These are phyloP conservation scores for Tenthredo distinguenda DNA, from an alignment of 2,888 invertebrate genomes.

Conservation along the genomic window DNA sequence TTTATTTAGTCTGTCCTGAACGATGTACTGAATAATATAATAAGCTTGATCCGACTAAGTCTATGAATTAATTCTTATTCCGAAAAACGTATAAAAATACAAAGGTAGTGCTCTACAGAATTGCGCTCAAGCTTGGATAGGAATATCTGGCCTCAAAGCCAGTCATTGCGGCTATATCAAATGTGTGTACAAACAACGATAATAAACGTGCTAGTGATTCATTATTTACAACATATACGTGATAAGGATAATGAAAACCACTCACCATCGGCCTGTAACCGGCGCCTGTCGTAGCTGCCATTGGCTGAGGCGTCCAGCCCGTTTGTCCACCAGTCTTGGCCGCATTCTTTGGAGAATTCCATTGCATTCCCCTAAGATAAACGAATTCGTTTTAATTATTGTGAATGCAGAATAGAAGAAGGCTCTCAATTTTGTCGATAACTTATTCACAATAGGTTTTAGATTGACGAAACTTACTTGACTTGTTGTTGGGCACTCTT, in stretches of 20 bases:
- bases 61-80: background rate
- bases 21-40: background rate
- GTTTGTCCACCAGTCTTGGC: constrained; percentile 86
- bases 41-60: background rate
- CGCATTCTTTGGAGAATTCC: constrained; percentile 94
- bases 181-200: constrained; percentile 24
- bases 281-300: constrained; percentile 93
- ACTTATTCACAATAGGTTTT: background rate
- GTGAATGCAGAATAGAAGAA: background rate
- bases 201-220: constrained; percentile 5
- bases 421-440: constrained; percentile 5
- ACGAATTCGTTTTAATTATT: constrained; percentile 29
- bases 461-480: constrained; percentile 81
- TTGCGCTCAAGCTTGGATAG: constrained; percentile 20
- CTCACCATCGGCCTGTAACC: constrained; percentile 94
- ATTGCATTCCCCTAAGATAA: constrained; percentile 88
- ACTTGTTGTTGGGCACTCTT: constrained; percentile 85
- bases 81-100: background rate
- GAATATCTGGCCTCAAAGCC: background rate
- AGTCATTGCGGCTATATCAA: background rate
- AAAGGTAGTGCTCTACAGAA: constrained; percentile 7
- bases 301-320: constrained; percentile 93
- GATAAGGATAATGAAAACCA: constrained; percentile 57
- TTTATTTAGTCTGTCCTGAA: constrained; percentile 9
- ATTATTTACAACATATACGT: constrained; percentile 24